Evolutionary conservation across 64 coral and sea anemone species (phyloP), one percentile per base, ranked within the genome.

Genomic region (Stichodactyla mertensii): DNA sequence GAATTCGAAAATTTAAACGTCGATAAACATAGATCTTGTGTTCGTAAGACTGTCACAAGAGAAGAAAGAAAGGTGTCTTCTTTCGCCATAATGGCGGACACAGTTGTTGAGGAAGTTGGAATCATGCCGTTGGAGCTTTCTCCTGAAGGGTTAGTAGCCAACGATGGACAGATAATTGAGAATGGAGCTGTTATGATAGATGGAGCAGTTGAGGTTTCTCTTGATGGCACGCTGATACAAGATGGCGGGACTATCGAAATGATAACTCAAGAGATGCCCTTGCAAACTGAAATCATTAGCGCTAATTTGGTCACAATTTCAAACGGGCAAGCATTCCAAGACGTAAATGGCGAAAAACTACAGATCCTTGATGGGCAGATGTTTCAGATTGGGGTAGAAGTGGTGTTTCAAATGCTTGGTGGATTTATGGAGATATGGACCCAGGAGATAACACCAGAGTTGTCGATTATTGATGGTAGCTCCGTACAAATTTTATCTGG

Each of bases 231-330:
- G 0, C 16, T 51, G 11, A 1, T 80, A 16, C 8, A 77, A 82
- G 23, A 79, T 20, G 52, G 71, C 45, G 27, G 55, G 12, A 9
- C 27, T 7, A 26, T 85, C 52, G 4, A 81, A 36, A 69, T 86
- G 54, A 78, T 28, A 56, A 52, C 88, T 52, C 22, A 85, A 28
- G 88, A 85, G n/a, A 77, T 89, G 64, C 71, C 62, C 11, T 15
- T 86, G 89, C 82, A 54, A 10, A 74, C 88, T 74, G 61, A 82
- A 51, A 57, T 64, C 51, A 57, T 89, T 54, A 69, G 23, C n/a
- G 9, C 52, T 53, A 84, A 89, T 70, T 74, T 89, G 20, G 81
- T 74, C 4, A 55, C 88, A 84, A 81, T 69, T 54, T 64, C 60
- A 90, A 56, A 79, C 51, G 89, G 83, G 0, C 31, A 81, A 81